These are phyloP conservation scores for Oreochromis mossambicus DNA, from an alignment of 2,797 vertebrate species.

Conservation along the genomic window DNA sequence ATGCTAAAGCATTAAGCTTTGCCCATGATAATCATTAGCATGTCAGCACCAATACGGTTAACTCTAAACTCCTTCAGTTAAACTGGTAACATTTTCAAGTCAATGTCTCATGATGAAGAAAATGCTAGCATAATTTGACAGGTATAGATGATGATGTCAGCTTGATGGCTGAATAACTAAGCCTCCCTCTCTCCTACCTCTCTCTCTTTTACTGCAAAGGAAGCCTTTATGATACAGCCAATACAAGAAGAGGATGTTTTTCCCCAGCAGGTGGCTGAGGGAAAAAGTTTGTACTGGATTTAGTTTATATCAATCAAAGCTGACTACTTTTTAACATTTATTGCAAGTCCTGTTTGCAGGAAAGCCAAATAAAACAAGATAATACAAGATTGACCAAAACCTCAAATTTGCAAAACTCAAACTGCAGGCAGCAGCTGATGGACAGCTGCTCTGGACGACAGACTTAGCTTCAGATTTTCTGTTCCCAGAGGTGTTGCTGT, in stretches of 20 bases:
- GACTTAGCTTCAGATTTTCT: not conserved
- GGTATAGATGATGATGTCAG: not conserved
- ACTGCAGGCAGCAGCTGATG: not conserved
- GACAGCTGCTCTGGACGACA: not conserved
- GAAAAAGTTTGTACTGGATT: not conserved
- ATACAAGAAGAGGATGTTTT: not conserved
- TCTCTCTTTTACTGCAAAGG: not conserved
- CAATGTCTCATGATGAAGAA: not conserved
- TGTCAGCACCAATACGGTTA: not conserved
- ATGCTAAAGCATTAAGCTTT: not conserved
- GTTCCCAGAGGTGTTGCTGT: not conserved
- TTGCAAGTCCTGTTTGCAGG: not conserved
- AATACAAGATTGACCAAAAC: not conserved
- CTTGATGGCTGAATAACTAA: not conserved
- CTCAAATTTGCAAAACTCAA: not conserved
- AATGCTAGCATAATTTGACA: not conserved
- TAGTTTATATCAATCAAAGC: not conserved
- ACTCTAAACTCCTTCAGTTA: not conserved
- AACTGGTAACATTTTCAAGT: not conserved
- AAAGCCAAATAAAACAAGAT: not conserved
- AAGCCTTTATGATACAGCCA: not conserved
- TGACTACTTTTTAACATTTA: rapidly evolving
- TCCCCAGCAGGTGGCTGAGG: not conserved
- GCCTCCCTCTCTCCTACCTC: not conserved
- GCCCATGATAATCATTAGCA: not conserved